These are phyloP conservation scores for Acanthacorydalis orientalis DNA, from an alignment of 2,888 invertebrate genomes.

Conservation along the genomic window DNA sequence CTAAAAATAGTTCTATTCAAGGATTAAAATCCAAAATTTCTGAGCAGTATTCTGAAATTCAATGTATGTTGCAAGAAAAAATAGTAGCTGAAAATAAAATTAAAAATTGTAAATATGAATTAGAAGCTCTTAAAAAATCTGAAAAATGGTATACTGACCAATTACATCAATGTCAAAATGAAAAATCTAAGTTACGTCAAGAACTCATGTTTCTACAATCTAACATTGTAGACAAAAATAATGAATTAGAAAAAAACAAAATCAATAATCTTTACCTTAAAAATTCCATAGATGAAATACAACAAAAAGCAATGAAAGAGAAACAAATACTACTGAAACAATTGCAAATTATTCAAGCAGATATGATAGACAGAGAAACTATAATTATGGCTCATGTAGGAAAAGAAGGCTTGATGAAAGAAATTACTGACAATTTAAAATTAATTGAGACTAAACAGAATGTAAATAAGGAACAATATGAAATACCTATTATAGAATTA, in stretches of 20 bases:
- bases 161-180: slow-evolving; percentile 7
- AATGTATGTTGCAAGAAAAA: slow-evolving; percentile 8
- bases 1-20: slow-evolving; percentile 7
- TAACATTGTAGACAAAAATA: slow-evolving; percentile 6
- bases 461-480: not conserved
- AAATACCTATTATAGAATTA: not conserved
- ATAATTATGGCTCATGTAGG: not conserved
- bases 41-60: slow-evolving; percentile 9
- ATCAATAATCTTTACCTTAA: slow-evolving; percentile 6
- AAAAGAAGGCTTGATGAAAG: not conserved
- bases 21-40: slow-evolving; percentile 9
- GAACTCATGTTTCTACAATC: slow-evolving; percentile 8
- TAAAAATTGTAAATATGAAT: slow-evolving; percentile 6
- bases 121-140: slow-evolving; percentile 7
- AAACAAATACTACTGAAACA: slow-evolving; percentile 7
- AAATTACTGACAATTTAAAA: not conserved
- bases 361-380: slow-evolving; percentile 7
- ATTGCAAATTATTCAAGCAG: slow-evolving; percentile 8
- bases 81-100: slow-evolving; percentile 7
- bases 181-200: slow-evolving; percentile 8
- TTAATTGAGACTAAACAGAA: not conserved
- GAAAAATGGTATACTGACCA: slow-evolving; percentile 9
- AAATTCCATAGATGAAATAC: slow-evolving; percentile 6
- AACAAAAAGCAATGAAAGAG: slow-evolving; percentile 8
- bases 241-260: slow-evolving; percentile 7